phyloP scores from a whole-genome alignment of 2,888 invertebrate species.

The Stenotaenia linearis region DNA sequence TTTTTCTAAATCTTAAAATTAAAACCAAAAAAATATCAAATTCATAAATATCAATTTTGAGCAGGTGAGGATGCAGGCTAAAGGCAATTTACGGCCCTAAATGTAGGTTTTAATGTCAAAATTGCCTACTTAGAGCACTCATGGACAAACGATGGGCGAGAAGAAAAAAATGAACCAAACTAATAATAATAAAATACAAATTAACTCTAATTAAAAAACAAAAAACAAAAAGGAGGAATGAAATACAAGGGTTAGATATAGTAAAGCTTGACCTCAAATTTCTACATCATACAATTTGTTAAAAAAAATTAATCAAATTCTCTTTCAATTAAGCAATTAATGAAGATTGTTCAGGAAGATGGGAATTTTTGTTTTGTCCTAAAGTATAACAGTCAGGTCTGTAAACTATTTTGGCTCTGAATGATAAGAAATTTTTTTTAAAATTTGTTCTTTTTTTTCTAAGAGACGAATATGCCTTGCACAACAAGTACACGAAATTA shows the following conservation, averaged over 20 bases:
- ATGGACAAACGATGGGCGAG: constrained; percentile 3
- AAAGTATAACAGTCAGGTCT: not conserved
- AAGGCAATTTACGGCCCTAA: constrained; percentile 4
- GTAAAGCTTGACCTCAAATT: constrained; percentile 13
- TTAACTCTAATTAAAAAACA: not conserved
- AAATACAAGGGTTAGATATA: constrained; percentile 29
- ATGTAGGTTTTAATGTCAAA: not conserved
- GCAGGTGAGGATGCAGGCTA: constrained; percentile 28
- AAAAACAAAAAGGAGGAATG: constrained; percentile 1
- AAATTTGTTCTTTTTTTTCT: not conserved
- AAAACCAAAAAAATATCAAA: constrained; percentile 4
- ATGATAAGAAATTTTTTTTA: constrained; percentile 12
- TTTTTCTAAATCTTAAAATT: too few relatives aligned
- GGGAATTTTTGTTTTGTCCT: constrained; percentile 8
- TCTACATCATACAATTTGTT: not conserved
- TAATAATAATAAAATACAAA: not conserved
- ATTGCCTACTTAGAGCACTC: constrained; percentile 5
- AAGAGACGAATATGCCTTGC: constrained; percentile 24
- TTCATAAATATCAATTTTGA: constrained; percentile 11
- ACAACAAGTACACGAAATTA: constrained; percentile 17
- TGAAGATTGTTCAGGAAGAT: not conserved
- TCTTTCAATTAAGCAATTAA: not conserved
- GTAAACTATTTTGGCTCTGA: constrained; percentile 24
- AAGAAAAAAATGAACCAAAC: not conserved
- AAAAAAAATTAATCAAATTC: not conserved